Base-by-base conservation (phyloP, 1,140 invertebrate species). In the Varroa destructor region DNA sequence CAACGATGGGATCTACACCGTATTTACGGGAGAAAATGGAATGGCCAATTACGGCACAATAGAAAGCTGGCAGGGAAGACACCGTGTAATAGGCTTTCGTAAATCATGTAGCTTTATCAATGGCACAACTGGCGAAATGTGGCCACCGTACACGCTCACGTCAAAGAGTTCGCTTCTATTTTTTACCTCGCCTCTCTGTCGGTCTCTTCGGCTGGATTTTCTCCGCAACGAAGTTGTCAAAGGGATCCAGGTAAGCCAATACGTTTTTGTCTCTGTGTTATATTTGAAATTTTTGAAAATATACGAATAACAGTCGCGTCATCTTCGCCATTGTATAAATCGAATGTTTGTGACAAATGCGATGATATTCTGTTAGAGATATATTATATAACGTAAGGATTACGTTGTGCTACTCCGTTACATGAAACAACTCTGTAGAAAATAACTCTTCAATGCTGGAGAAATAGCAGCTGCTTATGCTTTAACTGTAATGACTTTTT, bases 1-100 rank as follows among this genome's bases (percentile, higher is more conserved):
- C 56, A 75, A 78, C 75, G 78, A 79, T 75, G 78, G 78, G 10
- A 14, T 77, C 42, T 77, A 79, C 71, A 74, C 72, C 12, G 74
- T 78, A n/a, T 75, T 72, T 61, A 77, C 78, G 1, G 78, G 78
- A 36, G 70, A 67, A 14, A 73, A 75, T 40, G 74, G 73, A 67
- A 56, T 76, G 0, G 74, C 61, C 6, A 73, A 71, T 42, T 71
- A 79, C 8, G 80, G 79, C 42, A 70, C 74, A 8, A 79, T 80
- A 42, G 76, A 78, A 58, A 72, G 43, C 75, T 51, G 46, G 46
- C 4, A 51, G 8, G 46, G 46, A 3, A 51, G 46, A 51, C 46
- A 51, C 3, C 40, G 46, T 4, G 61, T 12, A 3, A 12, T 37
- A 14, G 61, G 61, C 10, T 67, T 25, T 37, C 12, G 46, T 4